These are phyloP conservation scores for Microcaecilia unicolor DNA, from an alignment of 2,797 vertebrate genomes.

Conservation along the genomic window DNA sequence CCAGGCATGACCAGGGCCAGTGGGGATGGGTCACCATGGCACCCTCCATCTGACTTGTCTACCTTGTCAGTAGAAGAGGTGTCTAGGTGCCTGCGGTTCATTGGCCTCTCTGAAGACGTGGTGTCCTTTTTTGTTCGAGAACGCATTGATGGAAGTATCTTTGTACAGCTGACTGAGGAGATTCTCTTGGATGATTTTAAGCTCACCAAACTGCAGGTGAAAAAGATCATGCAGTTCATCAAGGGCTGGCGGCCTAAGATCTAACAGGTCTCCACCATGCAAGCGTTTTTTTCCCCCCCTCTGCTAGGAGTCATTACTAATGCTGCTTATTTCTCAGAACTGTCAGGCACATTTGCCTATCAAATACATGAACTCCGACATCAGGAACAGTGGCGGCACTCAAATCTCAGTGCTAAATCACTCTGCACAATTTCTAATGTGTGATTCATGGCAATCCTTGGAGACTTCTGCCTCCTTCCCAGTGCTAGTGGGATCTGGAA, in stretches of 20 bases:
- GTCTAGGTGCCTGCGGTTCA: conserved; percentile 86
- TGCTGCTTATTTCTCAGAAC: too few species aligned
- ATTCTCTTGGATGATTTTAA: conserved; percentile 92
- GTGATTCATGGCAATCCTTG: too few species aligned
- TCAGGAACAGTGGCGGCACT: too few species aligned
- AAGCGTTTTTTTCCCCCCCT: too few species aligned
- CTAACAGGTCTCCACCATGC: too few species aligned
- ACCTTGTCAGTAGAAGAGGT: conserved; percentile 89
- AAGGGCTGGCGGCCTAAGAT: conserved; percentile 97
- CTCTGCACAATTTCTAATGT: too few species aligned
- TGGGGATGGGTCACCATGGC: conserved; percentile 59
- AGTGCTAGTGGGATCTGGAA: too few species aligned
- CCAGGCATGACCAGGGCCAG: conserved; percentile 15
- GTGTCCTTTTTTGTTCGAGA: conserved; percentile 86
- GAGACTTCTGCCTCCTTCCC: too few species aligned
- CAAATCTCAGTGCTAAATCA: too few species aligned
- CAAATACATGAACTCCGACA: too few species aligned
- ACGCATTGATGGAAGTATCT: conserved; percentile 90
- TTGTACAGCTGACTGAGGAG: conserved; percentile 92
- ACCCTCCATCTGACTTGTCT: conserved; percentile 82
- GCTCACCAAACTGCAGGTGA: conserved; percentile 92
- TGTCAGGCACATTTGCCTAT: too few species aligned
- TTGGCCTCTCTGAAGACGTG: conserved; percentile 86
- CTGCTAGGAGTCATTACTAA: too few species aligned
- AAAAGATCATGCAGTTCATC: conserved; percentile 97